Percentiles rank a stretch among this genome's conserved stretches.
Evolutionary conservation across 2,888 invertebrate genomes (phyloP).

Genomic region (Tenthredo amoena): DNA sequence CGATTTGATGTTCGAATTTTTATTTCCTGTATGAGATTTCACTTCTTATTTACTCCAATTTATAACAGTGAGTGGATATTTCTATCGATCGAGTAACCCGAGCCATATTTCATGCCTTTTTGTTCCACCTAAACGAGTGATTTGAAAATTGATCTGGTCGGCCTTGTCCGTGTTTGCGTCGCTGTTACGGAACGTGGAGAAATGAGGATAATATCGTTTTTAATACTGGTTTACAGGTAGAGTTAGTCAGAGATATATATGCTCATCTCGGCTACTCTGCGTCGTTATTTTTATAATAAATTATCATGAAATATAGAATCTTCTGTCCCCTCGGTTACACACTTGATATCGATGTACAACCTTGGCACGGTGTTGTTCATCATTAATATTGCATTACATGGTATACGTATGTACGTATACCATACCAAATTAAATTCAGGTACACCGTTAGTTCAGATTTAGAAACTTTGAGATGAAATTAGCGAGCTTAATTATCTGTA

Average conservation of each 20-base stretch:
- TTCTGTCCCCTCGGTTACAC: background rate
- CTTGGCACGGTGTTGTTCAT: background rate
- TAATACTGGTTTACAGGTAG: background rate
- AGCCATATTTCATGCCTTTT: background rate
- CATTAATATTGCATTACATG: background rate
- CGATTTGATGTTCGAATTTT: background rate
- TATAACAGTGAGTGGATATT: background rate
- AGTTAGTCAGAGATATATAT: background rate
- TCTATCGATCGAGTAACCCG: background rate
- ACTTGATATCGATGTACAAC: background rate
- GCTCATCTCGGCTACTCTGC: background rate
- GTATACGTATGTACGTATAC: background rate
- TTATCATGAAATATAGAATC: background rate
- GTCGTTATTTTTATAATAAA: background rate
- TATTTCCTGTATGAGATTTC: background rate
- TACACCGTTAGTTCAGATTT: background rate
- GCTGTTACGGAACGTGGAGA: background rate
- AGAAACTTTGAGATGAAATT: background rate
- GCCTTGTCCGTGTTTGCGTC: background rate
- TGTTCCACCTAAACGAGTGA: background rate
- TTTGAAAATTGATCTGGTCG: slow-evolving; percentile 21
- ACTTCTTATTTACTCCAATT: background rate
- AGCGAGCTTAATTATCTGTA: background rate
- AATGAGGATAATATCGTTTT: slow-evolving; percentile 5
- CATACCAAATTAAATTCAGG: background rate